Base-by-base conservation (phyloP, 2,888 invertebrate genomes). In the Acleris holmiana region DNA sequence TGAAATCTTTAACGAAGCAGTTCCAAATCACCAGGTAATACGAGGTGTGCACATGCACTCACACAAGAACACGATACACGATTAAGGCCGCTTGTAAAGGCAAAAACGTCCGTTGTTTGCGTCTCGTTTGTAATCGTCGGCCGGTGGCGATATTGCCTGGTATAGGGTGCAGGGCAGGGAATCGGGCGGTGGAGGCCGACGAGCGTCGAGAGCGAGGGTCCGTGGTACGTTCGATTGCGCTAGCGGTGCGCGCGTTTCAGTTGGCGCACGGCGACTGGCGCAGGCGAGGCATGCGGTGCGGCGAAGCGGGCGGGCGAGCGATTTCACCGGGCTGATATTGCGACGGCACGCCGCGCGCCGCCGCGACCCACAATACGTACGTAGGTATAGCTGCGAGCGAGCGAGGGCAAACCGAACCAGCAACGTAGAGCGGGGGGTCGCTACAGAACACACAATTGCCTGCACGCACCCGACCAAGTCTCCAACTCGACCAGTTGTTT, bases 261-360 rank as follows among this genome's bases (percentile, higher is more conserved):
- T 91, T 90, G 91, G 91, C 91, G 91, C 91, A 91, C 88, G 85
- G 88, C 89, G 91, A 91, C 91, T 91, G 90, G 92, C 90, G 90
- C 91, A 89, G 89, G 88, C 89, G 80, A 88, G 91, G 90, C 87
- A 86, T 82, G 89, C 84, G 89, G 88, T 84, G 89, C 83, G 89
- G 78, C 85, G 88, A 82, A 80, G 89, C 89, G 89, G 89, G 90
- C 89, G 90, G 89, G 88, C 88, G 88, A 87, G 89, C 89, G 91
- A 91, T 92, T 91, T 91, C 91, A 91, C 91, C 90, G 91, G 88
- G 89, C 88, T 88, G 90, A 91, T 91, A 91, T 89, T 89, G 90
- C 90, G 90, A 88, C 88, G 89, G 89, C 87, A 87, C 84, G 86
- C 85, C 82, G 84, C 73, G 71, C 76, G 72, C 78, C 78, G 79